These are phyloP conservation scores for Xenops minutus DNA, from an alignment of 2,797 vertebrate species.

Conservation along the genomic window DNA sequence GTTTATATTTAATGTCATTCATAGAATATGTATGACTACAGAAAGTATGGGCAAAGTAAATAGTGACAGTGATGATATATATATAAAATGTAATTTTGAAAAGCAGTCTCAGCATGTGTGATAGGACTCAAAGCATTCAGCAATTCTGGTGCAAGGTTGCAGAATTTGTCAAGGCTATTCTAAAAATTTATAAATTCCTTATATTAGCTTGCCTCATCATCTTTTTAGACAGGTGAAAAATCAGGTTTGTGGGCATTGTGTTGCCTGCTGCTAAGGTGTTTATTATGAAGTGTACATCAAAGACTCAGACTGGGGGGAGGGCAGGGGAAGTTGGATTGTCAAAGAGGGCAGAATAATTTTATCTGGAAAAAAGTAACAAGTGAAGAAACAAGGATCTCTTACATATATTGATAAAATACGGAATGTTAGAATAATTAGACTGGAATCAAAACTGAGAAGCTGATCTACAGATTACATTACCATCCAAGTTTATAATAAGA, in stretches of 20 bases:
- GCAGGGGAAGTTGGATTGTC: neutral
- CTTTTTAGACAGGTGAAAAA: neutral
- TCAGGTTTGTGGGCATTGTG: neutral
- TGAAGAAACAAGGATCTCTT: neutral
- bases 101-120: neutral
- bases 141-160: neutral
- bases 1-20: conserved; percentile 57
- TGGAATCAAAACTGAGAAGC: neutral
- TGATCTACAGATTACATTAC: neutral
- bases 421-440: neutral
- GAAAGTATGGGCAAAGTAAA: conserved; percentile 34
- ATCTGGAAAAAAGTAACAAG: neutral
- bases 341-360: neutral
- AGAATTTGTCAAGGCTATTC: neutral
- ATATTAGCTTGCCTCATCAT: neutral
- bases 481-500: neutral
- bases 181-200: neutral
- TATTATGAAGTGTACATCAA: neutral
- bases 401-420: neutral
- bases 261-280: neutral
- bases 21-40: conserved; percentile 57
- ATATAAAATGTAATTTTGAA: conserved; percentile 21
- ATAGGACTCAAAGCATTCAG: neutral
- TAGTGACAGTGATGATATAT: conserved; percentile 12
- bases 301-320: neutral